Evolutionary conservation across 1,140 invertebrate genomes (phyloP).

Genomic region (Scaptodrosophila lebanonensis): DNA sequence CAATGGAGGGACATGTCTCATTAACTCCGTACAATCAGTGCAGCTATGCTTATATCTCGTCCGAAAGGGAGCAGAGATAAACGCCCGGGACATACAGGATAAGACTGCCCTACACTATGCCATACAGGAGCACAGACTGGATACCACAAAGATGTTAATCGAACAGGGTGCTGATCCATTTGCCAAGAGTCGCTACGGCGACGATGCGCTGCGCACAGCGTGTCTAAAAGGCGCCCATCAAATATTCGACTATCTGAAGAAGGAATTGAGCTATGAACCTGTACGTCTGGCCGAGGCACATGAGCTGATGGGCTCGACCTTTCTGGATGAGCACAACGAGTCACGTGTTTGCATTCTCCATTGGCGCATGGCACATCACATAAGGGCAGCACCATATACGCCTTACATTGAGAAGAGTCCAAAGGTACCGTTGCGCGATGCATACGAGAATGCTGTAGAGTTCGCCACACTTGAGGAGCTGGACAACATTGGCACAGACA

Average conservation of each 20-base stretch:
- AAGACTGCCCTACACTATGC: conserved; percentile 96
- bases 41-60: conserved; percentile 89
- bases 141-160: conserved; percentile 90
- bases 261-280: conserved; percentile 81
- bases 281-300: conserved; percentile 88
- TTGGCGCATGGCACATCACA: conserved; percentile 83
- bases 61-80: conserved; percentile 86
- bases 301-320: conserved; percentile 86
- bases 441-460: conserved; percentile 83
- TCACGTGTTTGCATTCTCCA: conserved; percentile 81
- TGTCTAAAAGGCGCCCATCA: conserved; percentile 91
- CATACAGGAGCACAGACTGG: conserved; percentile 91
- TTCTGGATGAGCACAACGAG: conserved; percentile 89
- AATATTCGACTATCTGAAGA: conserved; percentile 88
- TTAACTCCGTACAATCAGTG: conserved; percentile 93
- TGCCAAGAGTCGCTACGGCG: conserved; percentile 87
- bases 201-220: conserved; percentile 93
- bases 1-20: conserved; percentile 95
- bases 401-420: conserved; percentile 79
- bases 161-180: conserved; percentile 88
- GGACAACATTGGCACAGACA: conserved; percentile 83
- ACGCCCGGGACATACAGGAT: conserved; percentile 92
- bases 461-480: conserved; percentile 85
- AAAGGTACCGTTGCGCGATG: conserved; percentile 79
- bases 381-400: conserved; percentile 77